Evolutionary conservation across 1,140 invertebrate genomes (phyloP).

Genomic region (Eueides isabella): DNA sequence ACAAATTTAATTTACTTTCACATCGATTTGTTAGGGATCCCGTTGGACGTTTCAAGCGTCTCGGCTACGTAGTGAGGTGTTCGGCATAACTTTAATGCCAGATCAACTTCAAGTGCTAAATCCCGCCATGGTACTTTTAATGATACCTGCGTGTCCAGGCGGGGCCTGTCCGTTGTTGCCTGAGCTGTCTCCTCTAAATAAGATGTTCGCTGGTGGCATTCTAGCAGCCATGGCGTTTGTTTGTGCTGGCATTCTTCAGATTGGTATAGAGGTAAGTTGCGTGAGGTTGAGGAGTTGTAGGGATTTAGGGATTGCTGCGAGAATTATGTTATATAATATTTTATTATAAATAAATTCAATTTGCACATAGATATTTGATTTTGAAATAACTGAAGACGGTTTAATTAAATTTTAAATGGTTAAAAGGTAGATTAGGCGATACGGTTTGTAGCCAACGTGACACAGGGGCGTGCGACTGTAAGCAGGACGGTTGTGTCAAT

Average conservation of each 20-base stretch:
- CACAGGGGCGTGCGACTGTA: too few relatives aligned
- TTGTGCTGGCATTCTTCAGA: conserved; percentile 69
- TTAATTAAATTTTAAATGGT: too few relatives aligned
- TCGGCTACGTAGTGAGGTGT: conserved; percentile 84
- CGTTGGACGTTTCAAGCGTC: conserved; percentile 90
- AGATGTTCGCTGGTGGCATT: conserved; percentile 90
- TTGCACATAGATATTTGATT: too few relatives aligned
- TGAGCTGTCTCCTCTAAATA: conserved; percentile 86
- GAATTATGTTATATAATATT: too few relatives aligned
- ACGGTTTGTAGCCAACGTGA: too few relatives aligned
- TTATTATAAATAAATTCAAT: too few relatives aligned
- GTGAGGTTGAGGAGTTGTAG: not conserved
- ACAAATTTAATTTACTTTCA: not conserved
- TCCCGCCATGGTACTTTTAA: conserved; percentile 85
- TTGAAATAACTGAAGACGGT: too few relatives aligned
- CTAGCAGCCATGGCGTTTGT: conserved; percentile 91
- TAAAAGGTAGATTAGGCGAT: too few relatives aligned
- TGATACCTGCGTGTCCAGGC: conserved; percentile 88
- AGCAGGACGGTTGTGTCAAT: too few relatives aligned
- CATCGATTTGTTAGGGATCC: conserved; percentile 82
- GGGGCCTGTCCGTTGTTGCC: conserved; percentile 83
- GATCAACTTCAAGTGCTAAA: conserved; percentile 89
- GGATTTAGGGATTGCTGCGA: too few relatives aligned
- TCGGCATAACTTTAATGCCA: conserved; percentile 83
- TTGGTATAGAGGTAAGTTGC: conserved; percentile 63